phyloP scores from a whole-genome alignment of 2,797 vertebrate genomes.

The Eurystomus glaucurus region DNA sequence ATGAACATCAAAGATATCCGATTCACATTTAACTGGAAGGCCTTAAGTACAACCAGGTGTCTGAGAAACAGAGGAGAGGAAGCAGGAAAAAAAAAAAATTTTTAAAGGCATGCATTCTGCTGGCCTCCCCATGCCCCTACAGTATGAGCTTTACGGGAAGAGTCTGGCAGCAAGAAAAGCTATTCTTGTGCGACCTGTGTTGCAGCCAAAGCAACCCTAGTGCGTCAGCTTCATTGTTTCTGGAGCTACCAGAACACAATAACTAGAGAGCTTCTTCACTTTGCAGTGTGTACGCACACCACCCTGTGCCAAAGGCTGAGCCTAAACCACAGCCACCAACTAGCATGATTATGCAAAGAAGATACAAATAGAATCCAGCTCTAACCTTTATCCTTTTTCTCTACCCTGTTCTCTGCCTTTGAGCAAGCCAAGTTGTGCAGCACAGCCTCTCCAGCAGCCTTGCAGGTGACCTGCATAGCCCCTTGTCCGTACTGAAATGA shows the following conservation, averaged over 20 bases:
- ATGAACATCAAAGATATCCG: background rate
- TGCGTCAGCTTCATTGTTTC: constrained; percentile 60
- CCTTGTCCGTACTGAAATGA: background rate
- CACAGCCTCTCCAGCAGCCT: background rate
- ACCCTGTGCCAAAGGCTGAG: background rate
- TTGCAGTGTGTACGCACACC: background rate
- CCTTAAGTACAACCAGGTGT: background rate
- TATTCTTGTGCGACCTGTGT: background rate
- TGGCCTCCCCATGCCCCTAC: background rate
- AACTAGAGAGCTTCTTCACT: constrained; percentile 4
- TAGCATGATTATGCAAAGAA: background rate
- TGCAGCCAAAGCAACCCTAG: constrained; percentile 41
- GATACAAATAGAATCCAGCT: background rate
- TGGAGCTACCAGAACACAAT: constrained; percentile 52
- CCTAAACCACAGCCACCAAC: background rate
- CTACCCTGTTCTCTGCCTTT: background rate
- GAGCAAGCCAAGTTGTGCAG: background rate
- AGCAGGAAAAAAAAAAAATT: background rate
- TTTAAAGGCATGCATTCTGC: background rate
- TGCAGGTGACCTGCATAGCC: background rate
- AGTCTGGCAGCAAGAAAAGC: constrained; percentile 8
- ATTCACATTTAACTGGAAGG: background rate
- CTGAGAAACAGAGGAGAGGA: background rate
- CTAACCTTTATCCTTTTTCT: background rate
- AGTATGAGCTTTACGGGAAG: constrained; percentile 14